Percentiles rank a stretch among this genome's conserved stretches.
phyloP scores from a whole-genome alignment of 2,113 vertebrate genomes.

The Chaenocephalus aceratus region DNA sequence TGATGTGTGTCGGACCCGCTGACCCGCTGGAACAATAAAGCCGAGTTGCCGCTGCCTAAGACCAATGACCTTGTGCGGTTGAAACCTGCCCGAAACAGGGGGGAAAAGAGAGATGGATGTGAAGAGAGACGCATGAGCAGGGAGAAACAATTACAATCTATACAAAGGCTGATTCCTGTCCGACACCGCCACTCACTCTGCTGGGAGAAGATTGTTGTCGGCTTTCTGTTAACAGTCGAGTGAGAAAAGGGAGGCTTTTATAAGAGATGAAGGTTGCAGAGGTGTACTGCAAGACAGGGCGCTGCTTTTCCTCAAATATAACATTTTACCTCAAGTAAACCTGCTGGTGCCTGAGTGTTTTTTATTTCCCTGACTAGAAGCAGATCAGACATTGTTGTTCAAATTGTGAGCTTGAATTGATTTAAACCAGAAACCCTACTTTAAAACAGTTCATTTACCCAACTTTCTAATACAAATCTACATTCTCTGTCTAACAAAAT shows the following conservation, averaged over 20 bases:
- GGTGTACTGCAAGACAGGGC: constrained; percentile 34
- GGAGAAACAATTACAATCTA: constrained; percentile 85
- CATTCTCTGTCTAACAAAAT: not conserved
- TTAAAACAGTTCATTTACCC: not conserved
- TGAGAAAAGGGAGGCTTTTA: constrained; percentile 56
- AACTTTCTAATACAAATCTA: not conserved
- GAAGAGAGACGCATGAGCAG: constrained; percentile 75
- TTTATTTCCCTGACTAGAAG: not conserved
- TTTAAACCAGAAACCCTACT: not conserved
- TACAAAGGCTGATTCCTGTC: constrained; percentile 83
- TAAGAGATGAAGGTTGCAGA: constrained; percentile 62
- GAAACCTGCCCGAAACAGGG: constrained; percentile 74
- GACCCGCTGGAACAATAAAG: constrained; percentile 85
- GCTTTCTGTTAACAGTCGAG: constrained; percentile 72
- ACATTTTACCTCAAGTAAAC: not conserved
- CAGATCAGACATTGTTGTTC: not conserved
- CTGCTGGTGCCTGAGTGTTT: constrained; percentile 10
- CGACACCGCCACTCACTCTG: constrained; percentile 76
- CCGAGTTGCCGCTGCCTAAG: constrained; percentile 80
- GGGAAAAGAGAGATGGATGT: constrained; percentile 77
- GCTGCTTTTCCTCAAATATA: constrained; percentile 27
- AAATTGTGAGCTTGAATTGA: constrained; percentile 10
- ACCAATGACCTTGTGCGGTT: constrained; percentile 83
- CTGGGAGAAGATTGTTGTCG: constrained; percentile 74
- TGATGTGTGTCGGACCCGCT: constrained; percentile 83